These are phyloP conservation scores for Pygoscelis antarcticus DNA, from an alignment of 2,113 vertebrate genomes.

Conservation along the genomic window DNA sequence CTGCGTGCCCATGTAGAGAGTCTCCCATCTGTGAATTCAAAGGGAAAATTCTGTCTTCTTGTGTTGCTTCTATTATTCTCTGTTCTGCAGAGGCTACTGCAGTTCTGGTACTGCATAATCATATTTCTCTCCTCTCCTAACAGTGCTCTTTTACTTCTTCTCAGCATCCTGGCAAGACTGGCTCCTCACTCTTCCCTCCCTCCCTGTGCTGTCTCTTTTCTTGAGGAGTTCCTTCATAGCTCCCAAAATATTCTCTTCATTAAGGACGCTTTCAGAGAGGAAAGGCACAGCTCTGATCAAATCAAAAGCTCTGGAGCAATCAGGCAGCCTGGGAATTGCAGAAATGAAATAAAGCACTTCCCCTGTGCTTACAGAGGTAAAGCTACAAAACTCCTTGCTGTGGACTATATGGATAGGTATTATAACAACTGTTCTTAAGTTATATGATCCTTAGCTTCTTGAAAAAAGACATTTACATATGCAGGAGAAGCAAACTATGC, in stretches of 20 bases:
- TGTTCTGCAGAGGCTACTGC: neutral
- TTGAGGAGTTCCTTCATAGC: neutral
- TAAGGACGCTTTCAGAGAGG: neutral
- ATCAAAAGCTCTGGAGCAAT: slow-evolving; percentile 1
- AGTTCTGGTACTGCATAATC: neutral
- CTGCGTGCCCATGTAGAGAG: neutral
- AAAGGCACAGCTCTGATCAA: neutral
- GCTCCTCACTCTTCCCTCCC: neutral
- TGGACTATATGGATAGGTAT: neutral
- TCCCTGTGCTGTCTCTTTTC: neutral
- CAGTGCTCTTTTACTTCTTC: neutral
- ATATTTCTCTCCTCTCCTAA: neutral
- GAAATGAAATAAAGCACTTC: neutral
- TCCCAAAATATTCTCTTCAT: neutral
- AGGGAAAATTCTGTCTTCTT: neutral
- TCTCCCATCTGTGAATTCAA: neutral
- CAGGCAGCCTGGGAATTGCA: neutral
- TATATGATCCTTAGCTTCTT: neutral
- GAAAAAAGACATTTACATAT: neutral
- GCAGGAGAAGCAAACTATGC: neutral
- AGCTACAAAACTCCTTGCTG: neutral
- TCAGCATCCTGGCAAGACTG: neutral
- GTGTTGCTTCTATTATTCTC: neutral
- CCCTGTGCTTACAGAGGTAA: neutral
- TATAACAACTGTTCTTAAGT: neutral